Evolutionary conservation across 2,888 invertebrate species (phyloP), one percentile per base, ranked within the genome.

Genomic region (Chloroclystis v-ata): DNA sequence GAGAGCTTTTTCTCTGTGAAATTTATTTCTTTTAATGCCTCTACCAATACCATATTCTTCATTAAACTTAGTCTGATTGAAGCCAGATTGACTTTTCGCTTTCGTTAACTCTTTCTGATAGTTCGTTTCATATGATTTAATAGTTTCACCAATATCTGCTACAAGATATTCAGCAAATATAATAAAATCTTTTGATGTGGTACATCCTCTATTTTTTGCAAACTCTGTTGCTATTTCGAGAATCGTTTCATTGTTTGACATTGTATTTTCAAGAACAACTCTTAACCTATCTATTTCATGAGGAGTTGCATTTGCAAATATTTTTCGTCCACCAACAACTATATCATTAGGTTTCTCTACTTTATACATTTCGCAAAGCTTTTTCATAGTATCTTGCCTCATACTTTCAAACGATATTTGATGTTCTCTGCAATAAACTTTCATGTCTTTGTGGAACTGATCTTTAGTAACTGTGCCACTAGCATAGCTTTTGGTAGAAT

Each of bases 351-450:
- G 20, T 1, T 44, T 44, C 12, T 28, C 28, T 26, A 8, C 26
- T 26, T 28, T 37, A 43, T 37, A 43, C 37, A 43, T 12, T 12
- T 35, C n/a, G 13, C 43, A 43, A 20, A 43, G 28, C 28, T 37
- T 43, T 14, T 28, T 30, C 20, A 37, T 13, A 9, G 43, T 44
- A 9, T 44, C 43, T 24, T 44, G 12, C 7, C 43, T 28, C 43
- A 44, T 44, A n/a, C 43, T 44, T 44, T 44, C 43, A 12, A 44
- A 44, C 8, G 37, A 9, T 12, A 44, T 44, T 13, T 37, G 37
- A 33, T 44, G 29, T 4, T 44, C 13, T 29, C 12, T 44, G 20
- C 43, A 44, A 44, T 24, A 30, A 14, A 0, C 1, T 29, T 24
- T 37, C 43, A 44, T 44, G 6, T 44, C 4, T 1, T 13, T 12